These are phyloP conservation scores for Mamestra configurata DNA, from an alignment of 1,140 invertebrate species.

Conservation along the genomic window DNA sequence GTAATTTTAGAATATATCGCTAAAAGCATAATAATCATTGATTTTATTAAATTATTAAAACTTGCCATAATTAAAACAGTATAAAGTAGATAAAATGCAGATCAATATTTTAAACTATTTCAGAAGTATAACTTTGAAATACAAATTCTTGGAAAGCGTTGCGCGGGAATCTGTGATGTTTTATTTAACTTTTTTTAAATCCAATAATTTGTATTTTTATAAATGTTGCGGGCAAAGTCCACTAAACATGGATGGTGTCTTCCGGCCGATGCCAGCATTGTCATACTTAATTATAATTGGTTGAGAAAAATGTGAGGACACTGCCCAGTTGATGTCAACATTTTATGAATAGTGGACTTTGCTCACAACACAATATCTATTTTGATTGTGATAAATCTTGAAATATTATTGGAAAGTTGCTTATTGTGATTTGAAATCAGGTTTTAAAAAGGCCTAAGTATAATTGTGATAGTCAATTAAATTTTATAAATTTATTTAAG, in stretches of 20 bases:
- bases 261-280: background rate
- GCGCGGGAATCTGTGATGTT: conserved; percentile 43
- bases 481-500: conserved; percentile 51
- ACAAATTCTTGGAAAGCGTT: conserved; percentile 29
- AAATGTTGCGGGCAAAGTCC: conserved; percentile 14
- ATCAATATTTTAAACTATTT: conserved; percentile 8
- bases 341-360: conserved; percentile 11
- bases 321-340: background rate
- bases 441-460: conserved; percentile 54
- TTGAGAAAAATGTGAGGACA: conserved; percentile 6
- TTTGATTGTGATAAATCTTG: conserved; percentile 44
- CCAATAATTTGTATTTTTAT: conserved; percentile 22
- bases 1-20: conserved; percentile 5
- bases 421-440: conserved; percentile 54
- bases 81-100: conserved; percentile 2
- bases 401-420: conserved; percentile 28
- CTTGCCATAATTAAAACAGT: conserved; percentile 34
- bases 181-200: conserved; percentile 30
- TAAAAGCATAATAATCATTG: conserved; percentile 28
- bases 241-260: background rate
- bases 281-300: conserved; percentile 5
- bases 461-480: conserved; percentile 56
- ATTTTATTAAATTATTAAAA: conserved; percentile 33
- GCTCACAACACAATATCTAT: conserved; percentile 22
- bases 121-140: conserved; percentile 19